phyloP scores from a whole-genome alignment of 2,888 invertebrate genomes.

The Thyatira batis region DNA sequence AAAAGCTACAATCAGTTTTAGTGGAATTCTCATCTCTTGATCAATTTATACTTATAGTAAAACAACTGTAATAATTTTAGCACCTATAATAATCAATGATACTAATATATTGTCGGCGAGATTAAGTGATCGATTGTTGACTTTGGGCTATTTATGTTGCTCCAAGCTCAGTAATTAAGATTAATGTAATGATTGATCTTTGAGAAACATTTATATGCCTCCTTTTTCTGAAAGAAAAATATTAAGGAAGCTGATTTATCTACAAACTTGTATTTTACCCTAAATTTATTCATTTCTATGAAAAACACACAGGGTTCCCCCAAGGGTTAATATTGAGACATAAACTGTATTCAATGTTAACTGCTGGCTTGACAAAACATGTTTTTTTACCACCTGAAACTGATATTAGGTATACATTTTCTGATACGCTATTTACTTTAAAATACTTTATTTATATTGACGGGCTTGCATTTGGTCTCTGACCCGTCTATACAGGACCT shows the following conservation, averaged over 20 bases:
- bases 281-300: neutral
- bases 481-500: too few relatives aligned
- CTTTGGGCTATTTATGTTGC: neutral
- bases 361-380: neutral
- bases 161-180: neutral
- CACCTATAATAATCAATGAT: neutral
- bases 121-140: neutral
- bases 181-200: neutral
- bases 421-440: neutral
- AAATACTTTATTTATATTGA: too few relatives aligned
- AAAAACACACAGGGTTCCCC: neutral
- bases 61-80: neutral
- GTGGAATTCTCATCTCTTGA: neutral
- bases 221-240: neutral
- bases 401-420: too few relatives aligned
- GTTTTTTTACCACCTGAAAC: too few relatives aligned
- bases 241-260: neutral
- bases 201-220: neutral
- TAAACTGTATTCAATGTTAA: neutral
- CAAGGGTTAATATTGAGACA: neutral
- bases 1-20: neutral
- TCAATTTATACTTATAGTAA: neutral
- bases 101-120: too few relatives aligned
- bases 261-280: neutral
- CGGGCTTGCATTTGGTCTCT: too few relatives aligned